Conservation (phyloP, 2,113 vertebrate species). For the Oxyura jamaicensis region DNA sequence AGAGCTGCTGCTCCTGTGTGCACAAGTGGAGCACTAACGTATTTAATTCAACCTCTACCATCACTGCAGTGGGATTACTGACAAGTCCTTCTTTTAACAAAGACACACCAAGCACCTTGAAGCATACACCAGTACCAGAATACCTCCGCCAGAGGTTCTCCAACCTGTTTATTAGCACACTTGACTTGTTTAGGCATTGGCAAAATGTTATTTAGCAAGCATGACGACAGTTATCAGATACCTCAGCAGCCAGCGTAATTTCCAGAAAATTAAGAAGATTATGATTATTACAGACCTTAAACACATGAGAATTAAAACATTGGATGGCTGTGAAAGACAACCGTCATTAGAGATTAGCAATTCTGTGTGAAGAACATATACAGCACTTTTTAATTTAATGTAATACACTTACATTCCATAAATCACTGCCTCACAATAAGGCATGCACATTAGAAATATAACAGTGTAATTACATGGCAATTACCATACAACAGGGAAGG, state of each 20-base stretch:
- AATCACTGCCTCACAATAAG: slow-evolving; percentile 1
- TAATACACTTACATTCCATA: background rate
- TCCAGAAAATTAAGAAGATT: background rate
- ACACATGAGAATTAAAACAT: background rate
- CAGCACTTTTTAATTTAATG: background rate
- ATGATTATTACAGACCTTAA: background rate
- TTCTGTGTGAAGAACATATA: background rate
- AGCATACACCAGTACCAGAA: background rate
- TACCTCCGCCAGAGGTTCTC: background rate
- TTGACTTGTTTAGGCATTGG: background rate
- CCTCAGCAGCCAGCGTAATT: background rate
- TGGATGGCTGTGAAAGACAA: background rate
- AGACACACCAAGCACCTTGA: background rate
- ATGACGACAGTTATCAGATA: background rate
- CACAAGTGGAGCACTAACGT: background rate
- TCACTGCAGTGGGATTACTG: background rate
- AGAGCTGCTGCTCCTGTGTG: background rate
- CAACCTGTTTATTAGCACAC: background rate
- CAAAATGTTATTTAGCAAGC: background rate
- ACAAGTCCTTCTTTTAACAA: background rate
- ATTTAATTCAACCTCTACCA: background rate
- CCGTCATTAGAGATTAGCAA: background rate
- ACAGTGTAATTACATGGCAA: slow-evolving; percentile 35
- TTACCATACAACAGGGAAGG: slow-evolving; percentile 32
- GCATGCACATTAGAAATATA: background rate